Evolutionary conservation across 2,113 vertebrate genomes (phyloP).

Genomic region (Indicator maculatus): DNA sequence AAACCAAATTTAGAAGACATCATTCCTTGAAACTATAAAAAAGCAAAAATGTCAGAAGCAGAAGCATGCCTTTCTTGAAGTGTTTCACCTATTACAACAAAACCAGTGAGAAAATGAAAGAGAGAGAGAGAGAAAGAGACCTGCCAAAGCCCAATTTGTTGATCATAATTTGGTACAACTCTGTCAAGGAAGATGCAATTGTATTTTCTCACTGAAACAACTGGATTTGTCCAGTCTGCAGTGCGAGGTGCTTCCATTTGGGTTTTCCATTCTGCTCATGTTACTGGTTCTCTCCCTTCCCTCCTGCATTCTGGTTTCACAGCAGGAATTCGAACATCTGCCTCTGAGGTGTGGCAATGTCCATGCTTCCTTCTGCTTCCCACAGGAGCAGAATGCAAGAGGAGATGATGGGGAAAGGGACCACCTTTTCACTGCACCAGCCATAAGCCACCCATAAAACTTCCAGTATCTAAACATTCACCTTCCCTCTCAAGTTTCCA

Average conservation of each 20-base stretch:
- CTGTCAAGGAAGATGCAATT: background rate
- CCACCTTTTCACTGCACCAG: background rate
- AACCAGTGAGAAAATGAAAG: background rate
- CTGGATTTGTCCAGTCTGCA: background rate
- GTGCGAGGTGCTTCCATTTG: background rate
- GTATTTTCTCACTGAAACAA: background rate
- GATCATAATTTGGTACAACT: background rate
- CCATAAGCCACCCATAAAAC: constrained; percentile 14
- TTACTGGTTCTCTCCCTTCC: background rate
- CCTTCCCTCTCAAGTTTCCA: constrained; percentile 51
- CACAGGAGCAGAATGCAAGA: background rate
- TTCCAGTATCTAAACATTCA: constrained; percentile 36
- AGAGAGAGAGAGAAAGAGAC: background rate
- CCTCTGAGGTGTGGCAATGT: background rate
- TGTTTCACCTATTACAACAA: background rate
- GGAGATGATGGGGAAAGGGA: background rate
- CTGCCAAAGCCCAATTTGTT: background rate
- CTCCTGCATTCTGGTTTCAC: background rate
- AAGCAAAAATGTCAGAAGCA: background rate
- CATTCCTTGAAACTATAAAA: background rate
- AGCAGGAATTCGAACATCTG: background rate
- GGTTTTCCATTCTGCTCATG: background rate
- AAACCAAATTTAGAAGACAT: constrained; percentile 12
- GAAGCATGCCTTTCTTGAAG: background rate
- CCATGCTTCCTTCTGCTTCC: background rate